phyloP scores from a whole-genome alignment of 2,113 vertebrate species.

The Hippopotamus amphibius region DNA sequence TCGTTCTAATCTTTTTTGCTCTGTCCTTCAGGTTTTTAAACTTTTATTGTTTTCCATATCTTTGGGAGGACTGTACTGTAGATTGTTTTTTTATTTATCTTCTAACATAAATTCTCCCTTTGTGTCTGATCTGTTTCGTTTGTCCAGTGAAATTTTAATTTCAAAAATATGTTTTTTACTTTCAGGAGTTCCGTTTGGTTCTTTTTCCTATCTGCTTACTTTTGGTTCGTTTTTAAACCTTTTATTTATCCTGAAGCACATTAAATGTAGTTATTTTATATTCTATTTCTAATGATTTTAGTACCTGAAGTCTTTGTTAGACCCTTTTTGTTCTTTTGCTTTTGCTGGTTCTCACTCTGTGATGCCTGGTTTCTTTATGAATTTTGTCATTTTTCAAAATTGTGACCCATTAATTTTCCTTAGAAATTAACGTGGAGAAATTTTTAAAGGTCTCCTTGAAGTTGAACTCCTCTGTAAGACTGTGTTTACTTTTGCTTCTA shows the following conservation, averaged over 20 bases:
- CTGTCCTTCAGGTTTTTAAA: neutral
- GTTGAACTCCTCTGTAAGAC: neutral
- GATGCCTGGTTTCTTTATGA: neutral
- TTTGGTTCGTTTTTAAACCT: neutral
- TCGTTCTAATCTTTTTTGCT: neutral
- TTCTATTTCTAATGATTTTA: neutral
- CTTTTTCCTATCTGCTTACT: neutral
- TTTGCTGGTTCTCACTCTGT: neutral
- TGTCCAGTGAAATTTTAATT: constrained; percentile 23
- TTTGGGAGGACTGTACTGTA: neutral
- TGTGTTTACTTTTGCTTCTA: neutral
- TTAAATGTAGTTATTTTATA: neutral
- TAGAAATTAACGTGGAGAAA: neutral
- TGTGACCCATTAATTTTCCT: neutral
- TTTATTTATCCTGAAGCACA: neutral
- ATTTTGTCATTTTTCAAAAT: neutral
- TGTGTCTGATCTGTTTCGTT: neutral
- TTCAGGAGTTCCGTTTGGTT: neutral
- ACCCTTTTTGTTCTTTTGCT: neutral
- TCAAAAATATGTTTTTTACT: neutral
- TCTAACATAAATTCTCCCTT: neutral
- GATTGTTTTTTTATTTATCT: constrained; percentile 25
- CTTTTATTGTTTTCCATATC: neutral
- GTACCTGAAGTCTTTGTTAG: neutral
- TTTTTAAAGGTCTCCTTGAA: neutral